Evolutionary conservation across 2,797 vertebrate genomes (phyloP), one percentile per base, ranked within the genome.

Genomic region (Myotis vivesi): DNA sequence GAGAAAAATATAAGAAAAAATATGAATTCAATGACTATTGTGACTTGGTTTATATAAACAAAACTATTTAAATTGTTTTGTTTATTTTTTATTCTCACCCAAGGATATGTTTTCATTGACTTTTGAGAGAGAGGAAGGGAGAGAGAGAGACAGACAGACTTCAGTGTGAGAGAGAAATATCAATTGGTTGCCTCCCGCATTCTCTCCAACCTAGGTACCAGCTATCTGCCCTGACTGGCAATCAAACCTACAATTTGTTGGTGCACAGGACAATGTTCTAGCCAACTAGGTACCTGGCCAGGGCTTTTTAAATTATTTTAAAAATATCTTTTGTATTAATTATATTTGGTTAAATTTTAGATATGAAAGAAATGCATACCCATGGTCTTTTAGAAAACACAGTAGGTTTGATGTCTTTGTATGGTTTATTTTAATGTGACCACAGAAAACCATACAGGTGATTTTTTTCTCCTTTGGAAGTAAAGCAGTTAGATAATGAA

Each of bases 401-500:
- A 28, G 6, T 46, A 66, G 57, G 15, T 91, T 89, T 81, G 46
- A 62, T 87, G 64, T 72, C 87, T 95, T 44, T 88, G 51, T 73
- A 23, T 88, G 57, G 28, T 87, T 95, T 87, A 91, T 92, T 88
- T 93, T 93, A 87, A 94, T 89, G 76, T 75, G 75, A 91, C 64
- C 62, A 91, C 0, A 44, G 76, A 87, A 95, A 38, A 51, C 69
- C 28, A 19, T 12, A 44, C 88, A 77, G 33, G 30, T 92, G 77
- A 79, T 91, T 86, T 79, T 79, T 89, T 86, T 13, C 89, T 30
- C 46, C 80, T 87, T 94, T 95, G 80, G 95, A 94, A 41, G 91
- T 69, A 87, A 87, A 94, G 86, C 95, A 92, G 87, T 92, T 96
- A 94, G 91, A 72, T 96, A 93, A 95, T 94, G 89, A 95, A 87